A percentile compares a stretch with the other conserved stretches of the same genome.
Evolutionary conservation across 1,140 invertebrate genomes (phyloP).

Genomic region (Drosophila arizonae): DNA sequence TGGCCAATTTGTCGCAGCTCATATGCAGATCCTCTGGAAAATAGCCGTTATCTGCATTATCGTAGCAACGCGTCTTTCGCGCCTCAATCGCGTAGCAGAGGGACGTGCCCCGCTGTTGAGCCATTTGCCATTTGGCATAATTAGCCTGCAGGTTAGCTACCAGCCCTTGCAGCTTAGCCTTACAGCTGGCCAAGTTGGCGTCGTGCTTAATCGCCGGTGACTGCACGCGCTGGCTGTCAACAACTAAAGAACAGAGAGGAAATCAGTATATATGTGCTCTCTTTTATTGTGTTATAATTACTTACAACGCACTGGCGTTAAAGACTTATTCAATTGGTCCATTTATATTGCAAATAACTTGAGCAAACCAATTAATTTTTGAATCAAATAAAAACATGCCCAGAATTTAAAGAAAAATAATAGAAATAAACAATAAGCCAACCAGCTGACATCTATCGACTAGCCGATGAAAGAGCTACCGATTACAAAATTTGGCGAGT

Average conservation of each 20-base stretch:
- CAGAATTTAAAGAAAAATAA: background rate
- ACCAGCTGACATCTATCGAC: background rate
- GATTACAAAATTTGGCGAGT: too few species aligned
- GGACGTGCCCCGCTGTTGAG: conserved; percentile 65
- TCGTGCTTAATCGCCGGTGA: conserved; percentile 40
- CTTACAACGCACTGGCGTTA: conserved; percentile 77
- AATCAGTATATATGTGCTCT: too few species aligned
- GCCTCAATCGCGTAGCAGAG: conserved; percentile 73
- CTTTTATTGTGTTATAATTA: background rate
- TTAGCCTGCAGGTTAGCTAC: conserved; percentile 59
- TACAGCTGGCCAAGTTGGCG: conserved; percentile 50
- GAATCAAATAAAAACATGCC: background rate
- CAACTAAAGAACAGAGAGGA: conserved; percentile 22
- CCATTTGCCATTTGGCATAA: conserved; percentile 71
- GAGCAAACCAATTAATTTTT: background rate
- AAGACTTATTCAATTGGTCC: conserved; percentile 31
- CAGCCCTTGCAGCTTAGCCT: conserved; percentile 46
- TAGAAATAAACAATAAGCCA: background rate
- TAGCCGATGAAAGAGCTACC: too few species aligned
- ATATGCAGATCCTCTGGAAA: conserved; percentile 60
- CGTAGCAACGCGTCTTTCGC: conserved; percentile 62
- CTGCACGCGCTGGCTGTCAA: conserved; percentile 38
- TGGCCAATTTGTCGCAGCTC: conserved; percentile 63
- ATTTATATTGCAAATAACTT: background rate
- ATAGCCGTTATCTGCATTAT: conserved; percentile 9